phyloP scores from a whole-genome alignment of 2,888 invertebrate genomes.

The Syritta pipiens region DNA sequence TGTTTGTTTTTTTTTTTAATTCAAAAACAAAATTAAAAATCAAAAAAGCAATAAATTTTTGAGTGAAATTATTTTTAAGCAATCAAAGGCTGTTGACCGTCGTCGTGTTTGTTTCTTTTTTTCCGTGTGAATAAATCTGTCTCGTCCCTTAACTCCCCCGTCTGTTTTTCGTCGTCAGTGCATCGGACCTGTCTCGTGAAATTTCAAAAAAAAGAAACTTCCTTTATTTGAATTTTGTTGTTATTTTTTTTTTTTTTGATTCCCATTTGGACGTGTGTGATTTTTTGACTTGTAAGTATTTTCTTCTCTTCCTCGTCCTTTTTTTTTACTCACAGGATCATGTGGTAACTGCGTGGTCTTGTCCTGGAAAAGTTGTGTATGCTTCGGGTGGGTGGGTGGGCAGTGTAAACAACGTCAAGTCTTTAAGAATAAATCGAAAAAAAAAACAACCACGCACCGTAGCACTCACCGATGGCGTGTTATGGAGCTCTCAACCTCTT shows the following conservation, averaged over 20 bases:
- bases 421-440: background rate
- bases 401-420: conserved; percentile 20
- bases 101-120: background rate
- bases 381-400: background rate
- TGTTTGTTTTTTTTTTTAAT: no score
- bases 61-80: conserved; percentile 14
- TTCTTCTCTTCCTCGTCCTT: background rate
- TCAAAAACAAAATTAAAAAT: background rate
- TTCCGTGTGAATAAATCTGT: background rate
- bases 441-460: background rate
- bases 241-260: no score
- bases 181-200: no score
- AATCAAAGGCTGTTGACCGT: conserved; percentile 18
- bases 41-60: background rate
- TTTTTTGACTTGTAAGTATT: conserved; percentile 9
- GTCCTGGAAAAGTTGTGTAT: conserved; percentile 10
- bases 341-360: conserved; percentile 25
- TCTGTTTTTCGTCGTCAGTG: no score
- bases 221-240: background rate
- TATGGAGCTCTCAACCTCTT: no score
- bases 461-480: conserved; percentile 9
- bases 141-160: no score
- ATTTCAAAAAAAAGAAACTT: background rate
- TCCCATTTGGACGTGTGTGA: no score
- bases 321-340: background rate